Percentiles rank a stretch among this genome's conserved stretches.
These are phyloP conservation scores for Nothobranchius kuhntae DNA, from an alignment of 2,113 vertebrate species.

Conservation along the genomic window DNA sequence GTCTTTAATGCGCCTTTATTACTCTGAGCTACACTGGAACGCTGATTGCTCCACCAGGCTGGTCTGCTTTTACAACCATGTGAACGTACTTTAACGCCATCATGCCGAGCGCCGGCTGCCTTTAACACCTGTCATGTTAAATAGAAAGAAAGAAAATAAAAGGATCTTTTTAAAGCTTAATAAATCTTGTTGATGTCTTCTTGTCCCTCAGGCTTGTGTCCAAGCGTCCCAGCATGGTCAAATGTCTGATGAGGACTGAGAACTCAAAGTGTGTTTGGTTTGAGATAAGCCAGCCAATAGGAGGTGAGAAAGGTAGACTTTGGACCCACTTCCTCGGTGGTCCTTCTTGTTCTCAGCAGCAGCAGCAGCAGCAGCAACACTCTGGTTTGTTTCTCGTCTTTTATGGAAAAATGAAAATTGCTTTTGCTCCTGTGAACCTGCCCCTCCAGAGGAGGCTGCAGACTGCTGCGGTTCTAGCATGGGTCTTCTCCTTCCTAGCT, in stretches of 20 bases:
- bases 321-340: conserved; percentile 56
- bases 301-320: conserved; percentile 67
- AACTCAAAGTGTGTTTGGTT: conserved; percentile 37
- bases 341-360: conserved; percentile 5
- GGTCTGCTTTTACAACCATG: too few relatives aligned
- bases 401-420: conserved; percentile 76
- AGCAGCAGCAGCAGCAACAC: neutral
- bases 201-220: neutral
- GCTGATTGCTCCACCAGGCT: conserved; percentile 28
- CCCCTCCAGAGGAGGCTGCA: conserved; percentile 82
- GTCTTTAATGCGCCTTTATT: neutral
- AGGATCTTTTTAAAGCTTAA: neutral
- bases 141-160: neutral
- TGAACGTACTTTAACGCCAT: too few relatives aligned
- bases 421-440: conserved; percentile 78
- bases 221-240: conserved; percentile 37
- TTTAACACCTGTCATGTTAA: neutral
- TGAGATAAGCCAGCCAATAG: conserved; percentile 60
- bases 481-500: conserved; percentile 83
- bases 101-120: too few relatives aligned
- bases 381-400: conserved; percentile 12
- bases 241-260: conserved; percentile 59
- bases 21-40: neutral
- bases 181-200: neutral
- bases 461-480: conserved; percentile 79